These are phyloP conservation scores for Menidia beryllina DNA, from an alignment of 2,113 vertebrate genomes.

Conservation along the genomic window DNA sequence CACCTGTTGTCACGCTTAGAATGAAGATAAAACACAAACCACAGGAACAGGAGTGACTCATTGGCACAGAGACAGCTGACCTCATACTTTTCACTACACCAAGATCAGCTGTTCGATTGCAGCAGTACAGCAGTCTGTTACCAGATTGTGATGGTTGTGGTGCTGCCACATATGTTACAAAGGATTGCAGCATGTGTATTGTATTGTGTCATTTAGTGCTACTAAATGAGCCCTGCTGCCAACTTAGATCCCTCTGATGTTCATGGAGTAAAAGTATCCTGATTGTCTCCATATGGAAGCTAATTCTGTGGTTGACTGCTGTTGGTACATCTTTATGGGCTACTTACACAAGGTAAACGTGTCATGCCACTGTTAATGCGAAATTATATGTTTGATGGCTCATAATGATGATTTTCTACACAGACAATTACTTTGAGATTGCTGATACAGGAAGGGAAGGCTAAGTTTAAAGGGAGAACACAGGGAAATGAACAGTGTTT, in stretches of 20 bases:
- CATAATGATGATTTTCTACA: constrained; percentile 7
- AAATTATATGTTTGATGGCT: constrained; percentile 25
- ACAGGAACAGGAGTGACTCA: not conserved
- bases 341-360: constrained; percentile 41
- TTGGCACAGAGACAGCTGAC: not conserved
- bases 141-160: not conserved
- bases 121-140: not conserved
- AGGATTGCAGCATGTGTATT: not conserved
- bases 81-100: constrained; percentile 8
- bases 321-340: constrained; percentile 40
- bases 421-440: not conserved
- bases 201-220: constrained; percentile 17
- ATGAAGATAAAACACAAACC: not conserved
- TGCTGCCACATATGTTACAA: not conserved
- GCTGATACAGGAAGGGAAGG: not conserved
- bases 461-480: constrained; percentile 8
- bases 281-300: constrained; percentile 66
- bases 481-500: not conserved
- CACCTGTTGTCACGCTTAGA: constrained; percentile 27
- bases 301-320: constrained; percentile 28
- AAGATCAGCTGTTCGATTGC: constrained; percentile 15
- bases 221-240: constrained; percentile 39
- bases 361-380: constrained; percentile 12
- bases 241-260: constrained; percentile 26
- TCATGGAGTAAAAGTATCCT: constrained; percentile 59